These are phyloP conservation scores for Lophochroa leadbeateri DNA, from an alignment of 2,113 vertebrate species.

Conservation along the genomic window DNA sequence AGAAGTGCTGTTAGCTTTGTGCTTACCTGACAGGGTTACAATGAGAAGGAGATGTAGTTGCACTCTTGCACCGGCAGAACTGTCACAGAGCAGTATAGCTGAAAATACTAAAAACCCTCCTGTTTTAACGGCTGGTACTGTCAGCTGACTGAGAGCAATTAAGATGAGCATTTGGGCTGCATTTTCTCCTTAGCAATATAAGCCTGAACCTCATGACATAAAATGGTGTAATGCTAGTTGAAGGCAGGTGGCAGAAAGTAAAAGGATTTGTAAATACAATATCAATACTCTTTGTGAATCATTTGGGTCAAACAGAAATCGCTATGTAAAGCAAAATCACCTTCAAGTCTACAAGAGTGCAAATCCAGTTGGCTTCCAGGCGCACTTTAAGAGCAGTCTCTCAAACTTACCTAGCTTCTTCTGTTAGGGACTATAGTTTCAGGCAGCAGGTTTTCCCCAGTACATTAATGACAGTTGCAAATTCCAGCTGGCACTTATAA, in stretches of 20 bases:
- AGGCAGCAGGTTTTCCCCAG: not conserved
- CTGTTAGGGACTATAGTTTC: not conserved
- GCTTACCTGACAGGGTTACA: not conserved
- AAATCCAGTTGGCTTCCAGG: not conserved
- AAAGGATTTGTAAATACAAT: accelerated
- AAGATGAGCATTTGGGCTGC: accelerated
- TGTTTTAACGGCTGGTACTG: not conserved
- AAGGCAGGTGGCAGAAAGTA: not conserved
- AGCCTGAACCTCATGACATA: not conserved
- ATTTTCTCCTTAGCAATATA: not conserved
- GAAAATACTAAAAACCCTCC: not conserved
- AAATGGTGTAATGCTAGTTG: accelerated
- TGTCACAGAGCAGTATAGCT: not conserved
- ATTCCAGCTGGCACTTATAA: not conserved
- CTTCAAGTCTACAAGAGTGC: accelerated
- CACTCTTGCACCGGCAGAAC: not conserved
- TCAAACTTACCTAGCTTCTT: not conserved
- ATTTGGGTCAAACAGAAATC: not conserved
- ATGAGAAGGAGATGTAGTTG: not conserved
- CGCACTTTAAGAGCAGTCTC: not conserved
- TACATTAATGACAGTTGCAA: not conserved
- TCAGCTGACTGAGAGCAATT: accelerated
- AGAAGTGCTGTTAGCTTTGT: not conserved
- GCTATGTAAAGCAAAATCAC: not conserved
- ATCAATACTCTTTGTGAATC: not conserved